Evolutionary conservation across 2,113 vertebrate species (phyloP), one percentile per base, ranked within the genome.

Genomic region (Hoplias malabaricus): DNA sequence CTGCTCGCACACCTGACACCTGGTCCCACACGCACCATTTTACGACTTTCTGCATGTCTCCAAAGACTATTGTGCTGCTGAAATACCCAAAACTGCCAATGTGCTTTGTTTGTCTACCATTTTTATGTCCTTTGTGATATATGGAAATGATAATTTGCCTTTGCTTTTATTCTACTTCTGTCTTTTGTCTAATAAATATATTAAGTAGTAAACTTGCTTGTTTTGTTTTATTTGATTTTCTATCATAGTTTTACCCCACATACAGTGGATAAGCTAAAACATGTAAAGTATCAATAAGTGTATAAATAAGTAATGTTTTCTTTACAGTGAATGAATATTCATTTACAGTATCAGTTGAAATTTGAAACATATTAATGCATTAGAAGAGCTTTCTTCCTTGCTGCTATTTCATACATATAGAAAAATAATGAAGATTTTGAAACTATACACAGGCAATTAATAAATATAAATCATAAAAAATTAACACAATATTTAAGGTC

Each of bases 61-160:
- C 79, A 91, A 90, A 88, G 88, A 82, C 42, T 80, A 61, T 82
- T 66, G 81, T 83, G 86, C 89, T 88, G 90, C 88, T 90, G 76
- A 77, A 73, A 78, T 72, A 40, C 50, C 74, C 65, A 78, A 77
- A 80, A 75, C 62, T 9, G 69, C 70, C 81, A 79, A n/a, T 36
- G 79, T 75, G 77, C 75, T 70, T 84, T 68, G 46, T 69, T 83
- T 73, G 73, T 36, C 83, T 79, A 81, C 69, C 65, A 69, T 84
- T 79, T 86, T 78, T 82, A 75, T 85, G 78, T 78, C 65, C 77
- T 73, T 83, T 79, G 77, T 83, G 59, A 77, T 78, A 66, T 75
- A 72, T 79, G 9, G 46, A 59, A 59, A 59, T 40, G 43, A 53
- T 29, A 0, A 57, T 68, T 42, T 42, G 40, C 72, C 50, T 68